These are phyloP conservation scores for Cepaea nemoralis DNA, from an alignment of 1,140 invertebrate genomes.

Conservation along the genomic window DNA sequence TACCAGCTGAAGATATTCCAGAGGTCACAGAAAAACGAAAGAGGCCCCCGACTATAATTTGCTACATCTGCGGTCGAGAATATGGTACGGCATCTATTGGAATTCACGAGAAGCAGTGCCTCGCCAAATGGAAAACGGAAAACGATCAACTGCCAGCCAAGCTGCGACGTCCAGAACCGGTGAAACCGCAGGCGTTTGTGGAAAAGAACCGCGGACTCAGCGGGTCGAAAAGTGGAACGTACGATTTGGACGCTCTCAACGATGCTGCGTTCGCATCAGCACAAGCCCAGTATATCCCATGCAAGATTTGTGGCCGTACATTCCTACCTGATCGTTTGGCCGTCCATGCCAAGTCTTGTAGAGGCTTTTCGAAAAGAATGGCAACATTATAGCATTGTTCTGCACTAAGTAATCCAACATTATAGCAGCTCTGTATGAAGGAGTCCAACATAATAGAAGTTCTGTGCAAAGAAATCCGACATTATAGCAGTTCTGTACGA, in stretches of 20 bases:
- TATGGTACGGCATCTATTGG: slow-evolving; percentile 80
- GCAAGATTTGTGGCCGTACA: slow-evolving; percentile 78
- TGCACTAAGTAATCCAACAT: background rate
- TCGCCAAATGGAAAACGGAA: slow-evolving; percentile 81
- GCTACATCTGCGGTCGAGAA: slow-evolving; percentile 74
- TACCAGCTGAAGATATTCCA: no score
- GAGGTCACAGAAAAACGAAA: no score
- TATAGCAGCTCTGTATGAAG: no score
- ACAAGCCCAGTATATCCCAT: slow-evolving; percentile 77
- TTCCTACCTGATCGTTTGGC: slow-evolving; percentile 80
- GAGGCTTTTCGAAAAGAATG: slow-evolving; percentile 36
- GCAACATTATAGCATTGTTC: background rate
- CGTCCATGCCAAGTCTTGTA: slow-evolving; percentile 78
- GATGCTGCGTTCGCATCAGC: slow-evolving; percentile 64
- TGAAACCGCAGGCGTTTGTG: slow-evolving; percentile 72
- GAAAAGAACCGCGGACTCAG: background rate
- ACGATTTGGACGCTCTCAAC: slow-evolving; percentile 52
- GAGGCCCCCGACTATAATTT: slow-evolving; percentile 22
- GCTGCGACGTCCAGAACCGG: slow-evolving; percentile 75
- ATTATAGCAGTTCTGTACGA: no score
- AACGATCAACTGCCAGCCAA: slow-evolving; percentile 77
- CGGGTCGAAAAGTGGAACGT: slow-evolving; percentile 23
- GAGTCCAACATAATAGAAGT: no score
- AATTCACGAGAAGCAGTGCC: slow-evolving; percentile 83
- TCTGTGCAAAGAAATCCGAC: no score